Percentiles rank a stretch among this genome's conserved stretches.
Conservation (phyloP, 2,797 vertebrate species). For the Holocentrus rufus region DNA sequence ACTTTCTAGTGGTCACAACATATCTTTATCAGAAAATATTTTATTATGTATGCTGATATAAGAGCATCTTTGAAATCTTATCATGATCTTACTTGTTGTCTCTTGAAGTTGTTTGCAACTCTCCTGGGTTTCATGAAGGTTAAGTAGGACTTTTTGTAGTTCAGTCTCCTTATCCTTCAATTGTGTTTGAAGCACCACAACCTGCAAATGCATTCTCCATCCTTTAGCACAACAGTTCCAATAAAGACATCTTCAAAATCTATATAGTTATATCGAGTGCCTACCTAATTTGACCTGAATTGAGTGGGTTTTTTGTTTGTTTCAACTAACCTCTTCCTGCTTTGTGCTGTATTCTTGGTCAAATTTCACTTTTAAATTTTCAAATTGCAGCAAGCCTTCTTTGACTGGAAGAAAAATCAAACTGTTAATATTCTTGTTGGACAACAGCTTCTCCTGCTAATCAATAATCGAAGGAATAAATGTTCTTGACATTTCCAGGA, state of each 20-base stretch:
- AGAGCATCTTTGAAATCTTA: constrained; percentile 12
- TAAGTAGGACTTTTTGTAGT: constrained; percentile 78
- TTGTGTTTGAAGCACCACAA: constrained; percentile 79
- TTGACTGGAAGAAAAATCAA: constrained; percentile 81
- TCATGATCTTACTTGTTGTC: constrained; percentile 80
- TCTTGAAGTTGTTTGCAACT: constrained; percentile 81
- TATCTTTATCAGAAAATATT: not conserved
- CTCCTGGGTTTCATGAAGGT: constrained; percentile 82
- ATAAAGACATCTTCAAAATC: constrained; percentile 9
- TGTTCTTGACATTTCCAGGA: not conserved
- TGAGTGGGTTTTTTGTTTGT: not conserved
- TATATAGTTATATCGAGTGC: not conserved
- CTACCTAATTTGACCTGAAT: not conserved
- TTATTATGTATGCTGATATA: not conserved
- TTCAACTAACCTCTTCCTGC: constrained; percentile 86
- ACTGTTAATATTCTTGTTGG: not conserved
- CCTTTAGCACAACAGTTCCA: constrained; percentile 26
- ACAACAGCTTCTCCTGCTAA: not conserved
- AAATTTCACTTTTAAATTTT: constrained; percentile 83
- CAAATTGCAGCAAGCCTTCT: constrained; percentile 84
- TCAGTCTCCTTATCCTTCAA: constrained; percentile 81
- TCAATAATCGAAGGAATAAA: not conserved
- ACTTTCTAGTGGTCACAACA: not conserved
- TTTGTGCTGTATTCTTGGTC: constrained; percentile 82
- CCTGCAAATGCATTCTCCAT: constrained; percentile 71